These are phyloP conservation scores for Salvelinus namaycush DNA, from an alignment of 2,113 vertebrate species.

Conservation along the genomic window DNA sequence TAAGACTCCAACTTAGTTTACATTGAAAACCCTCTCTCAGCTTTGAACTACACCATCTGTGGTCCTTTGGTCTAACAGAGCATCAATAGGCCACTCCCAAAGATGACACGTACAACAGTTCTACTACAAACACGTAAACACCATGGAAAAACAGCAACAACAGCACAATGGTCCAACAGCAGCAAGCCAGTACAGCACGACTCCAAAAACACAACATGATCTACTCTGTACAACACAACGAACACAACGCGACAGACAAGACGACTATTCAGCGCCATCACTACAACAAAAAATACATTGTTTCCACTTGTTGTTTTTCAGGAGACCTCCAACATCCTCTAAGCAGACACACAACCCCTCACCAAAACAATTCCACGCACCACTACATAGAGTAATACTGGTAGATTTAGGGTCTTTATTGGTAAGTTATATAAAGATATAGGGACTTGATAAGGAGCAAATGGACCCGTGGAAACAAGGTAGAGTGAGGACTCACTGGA, in stretches of 20 bases:
- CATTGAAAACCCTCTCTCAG: neutral
- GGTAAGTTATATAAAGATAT: slow-evolving; percentile 7
- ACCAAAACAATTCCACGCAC: neutral
- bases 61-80: slow-evolving; percentile 21
- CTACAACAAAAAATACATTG: slow-evolving; percentile 56
- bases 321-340: slow-evolving; percentile 24
- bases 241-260: slow-evolving; percentile 43
- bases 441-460: slow-evolving; percentile 26
- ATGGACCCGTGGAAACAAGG: slow-evolving; percentile 71
- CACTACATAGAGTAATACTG: neutral
- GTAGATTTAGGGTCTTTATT: neutral
- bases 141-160: slow-evolving; percentile 17
- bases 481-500: slow-evolving; percentile 35
- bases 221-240: slow-evolving; percentile 40
- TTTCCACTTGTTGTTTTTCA: slow-evolving; percentile 65
- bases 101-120: slow-evolving; percentile 14
- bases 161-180: slow-evolving; percentile 25
- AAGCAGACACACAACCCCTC: slow-evolving; percentile 2
- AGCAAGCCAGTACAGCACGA: slow-evolving; percentile 40
- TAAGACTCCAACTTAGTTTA: neutral
- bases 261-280: slow-evolving; percentile 38
- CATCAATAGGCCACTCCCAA: slow-evolving; percentile 9
- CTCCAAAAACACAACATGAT: slow-evolving; percentile 30
- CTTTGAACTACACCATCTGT: neutral
- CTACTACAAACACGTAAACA: neutral